Percentiles rank a stretch among this genome's conserved stretches.
Evolutionary conservation across 2,797 vertebrate species (phyloP).

Genomic region (Rhinogobio ventralis): DNA sequence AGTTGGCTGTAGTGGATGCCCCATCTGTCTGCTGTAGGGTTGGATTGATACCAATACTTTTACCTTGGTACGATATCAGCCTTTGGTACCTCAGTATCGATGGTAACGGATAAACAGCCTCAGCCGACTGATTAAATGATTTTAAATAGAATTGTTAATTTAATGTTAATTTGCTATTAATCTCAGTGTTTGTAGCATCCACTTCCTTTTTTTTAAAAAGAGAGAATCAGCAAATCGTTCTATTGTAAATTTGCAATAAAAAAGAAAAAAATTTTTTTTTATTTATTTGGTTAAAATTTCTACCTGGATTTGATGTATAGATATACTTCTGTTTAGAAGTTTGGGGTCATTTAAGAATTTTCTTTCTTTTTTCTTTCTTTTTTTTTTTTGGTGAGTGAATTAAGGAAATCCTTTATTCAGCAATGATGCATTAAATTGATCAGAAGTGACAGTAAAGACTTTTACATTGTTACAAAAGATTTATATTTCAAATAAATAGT

Average conservation of each 20-base stretch:
- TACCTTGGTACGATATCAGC: neutral
- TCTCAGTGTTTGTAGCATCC: neutral
- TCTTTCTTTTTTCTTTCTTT: no score
- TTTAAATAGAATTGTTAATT: neutral
- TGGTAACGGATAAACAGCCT: slow-evolving; percentile 15
- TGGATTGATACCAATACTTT: slow-evolving; percentile 30
- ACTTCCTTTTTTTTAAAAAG: neutral
- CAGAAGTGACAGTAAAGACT: neutral
- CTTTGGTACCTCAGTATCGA: slow-evolving; percentile 2
- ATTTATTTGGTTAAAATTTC: neutral
- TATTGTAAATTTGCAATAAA: neutral
- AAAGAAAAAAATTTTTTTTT: no score
- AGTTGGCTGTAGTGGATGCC: slow-evolving; percentile 33
- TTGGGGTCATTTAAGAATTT: neutral
- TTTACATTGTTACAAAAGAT: neutral
- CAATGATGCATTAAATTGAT: neutral
- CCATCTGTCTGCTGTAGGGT: slow-evolving; percentile 30
- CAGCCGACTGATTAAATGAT: neutral
- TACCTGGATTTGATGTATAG: neutral
- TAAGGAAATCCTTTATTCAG: neutral
- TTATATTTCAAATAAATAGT: neutral
- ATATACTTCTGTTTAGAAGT: neutral
- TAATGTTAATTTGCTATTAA: neutral
- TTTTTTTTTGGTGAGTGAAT: neutral
- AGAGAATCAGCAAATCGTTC: neutral